These are phyloP conservation scores for Aplidium turbinatum DNA, from an alignment of 23 tunicate species.

Conservation along the genomic window DNA sequence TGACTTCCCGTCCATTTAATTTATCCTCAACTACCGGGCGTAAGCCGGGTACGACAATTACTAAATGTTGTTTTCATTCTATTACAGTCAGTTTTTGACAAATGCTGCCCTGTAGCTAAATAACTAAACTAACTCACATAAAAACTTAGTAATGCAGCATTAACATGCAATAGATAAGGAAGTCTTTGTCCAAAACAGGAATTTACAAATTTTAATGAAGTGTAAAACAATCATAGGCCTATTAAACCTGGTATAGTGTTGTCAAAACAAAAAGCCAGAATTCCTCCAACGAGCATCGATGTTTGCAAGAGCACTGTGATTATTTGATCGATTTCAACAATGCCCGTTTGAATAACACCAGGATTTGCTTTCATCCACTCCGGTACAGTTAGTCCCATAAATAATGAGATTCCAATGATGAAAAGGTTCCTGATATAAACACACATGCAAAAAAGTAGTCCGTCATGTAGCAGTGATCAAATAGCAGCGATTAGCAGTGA, in stretches of 20 bases:
- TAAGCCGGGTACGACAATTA: too few species aligned
- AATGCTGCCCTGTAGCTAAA: too few species aligned
- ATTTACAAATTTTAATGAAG: neutral
- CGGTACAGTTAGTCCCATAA: conserved; percentile 60
- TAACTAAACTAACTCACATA: too few species aligned
- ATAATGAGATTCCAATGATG: conserved; percentile 62
- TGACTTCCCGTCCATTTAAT: too few species aligned
- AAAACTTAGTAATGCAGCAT: too few species aligned
- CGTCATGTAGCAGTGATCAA: too few species aligned
- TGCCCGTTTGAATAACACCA: conserved; percentile 53
- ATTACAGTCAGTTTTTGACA: too few species aligned
- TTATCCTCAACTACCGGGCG: too few species aligned
- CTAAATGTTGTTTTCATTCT: too few species aligned
- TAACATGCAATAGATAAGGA: too few species aligned
- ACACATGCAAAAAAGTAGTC: neutral
- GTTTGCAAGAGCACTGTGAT: conserved; percentile 60
- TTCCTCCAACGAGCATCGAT: conserved; percentile 67
- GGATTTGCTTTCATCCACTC: conserved; percentile 67
- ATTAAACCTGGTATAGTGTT: conserved; percentile 72
- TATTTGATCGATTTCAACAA: conserved; percentile 56
- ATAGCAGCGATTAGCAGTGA: too few species aligned
- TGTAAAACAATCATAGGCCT: neutral
- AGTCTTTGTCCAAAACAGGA: too few species aligned
- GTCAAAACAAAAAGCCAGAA: conserved; percentile 65
- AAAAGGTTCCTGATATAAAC: conserved; percentile 54